Base-by-base conservation (phyloP, 2,797 vertebrate genomes). In the Hylomyscus alleni region DNA sequence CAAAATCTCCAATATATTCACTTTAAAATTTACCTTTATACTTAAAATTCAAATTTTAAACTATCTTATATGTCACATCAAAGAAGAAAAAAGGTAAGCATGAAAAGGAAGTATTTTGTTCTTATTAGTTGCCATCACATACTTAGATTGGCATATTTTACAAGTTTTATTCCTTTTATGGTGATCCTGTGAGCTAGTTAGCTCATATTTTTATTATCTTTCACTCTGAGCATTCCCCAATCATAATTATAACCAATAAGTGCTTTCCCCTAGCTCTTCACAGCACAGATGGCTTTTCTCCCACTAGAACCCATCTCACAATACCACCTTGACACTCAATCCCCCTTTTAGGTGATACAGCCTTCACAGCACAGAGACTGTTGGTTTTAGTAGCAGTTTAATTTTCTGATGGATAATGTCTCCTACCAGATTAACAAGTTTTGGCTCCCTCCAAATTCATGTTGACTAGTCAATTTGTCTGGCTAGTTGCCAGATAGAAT, bases 11-110 rank as follows among this genome's bases (percentile, higher is more conserved):
- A 67, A 10, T 37, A 56, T 75, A 10, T 82, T 95, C 19, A 52
- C 50, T 91, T 91, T 47, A 73, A 24, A 56, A 90, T 84, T 94
- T 69, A 13, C 37, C 37, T 9, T 26, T 72, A 60, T 13, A 12
- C 67, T 73, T 87, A 34, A 76, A 90, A 50, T 58, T 91, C 80
- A 54, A 31, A 84, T 76, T 87, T 93, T 90, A 92, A 6, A 26
- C 47, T 75, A 3, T 93, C 93, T 93, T 3, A 80, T 95, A 86
- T 96, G 26, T 77, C 72, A 81, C 60, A n/a, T 93, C 22, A 76
- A 56, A 80, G 40, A 94, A 52, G 7, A 87, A 85, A 80, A 80
- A 91, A 37, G 15, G 7, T 91, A 77, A 15, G 8, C 26, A 4
- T 85, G 77, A 20, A 50, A 52, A 76, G 50, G 29, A 93, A 93